phyloP scores from a whole-genome alignment of 2,113 vertebrate genomes.

The Aythya baeri region DNA sequence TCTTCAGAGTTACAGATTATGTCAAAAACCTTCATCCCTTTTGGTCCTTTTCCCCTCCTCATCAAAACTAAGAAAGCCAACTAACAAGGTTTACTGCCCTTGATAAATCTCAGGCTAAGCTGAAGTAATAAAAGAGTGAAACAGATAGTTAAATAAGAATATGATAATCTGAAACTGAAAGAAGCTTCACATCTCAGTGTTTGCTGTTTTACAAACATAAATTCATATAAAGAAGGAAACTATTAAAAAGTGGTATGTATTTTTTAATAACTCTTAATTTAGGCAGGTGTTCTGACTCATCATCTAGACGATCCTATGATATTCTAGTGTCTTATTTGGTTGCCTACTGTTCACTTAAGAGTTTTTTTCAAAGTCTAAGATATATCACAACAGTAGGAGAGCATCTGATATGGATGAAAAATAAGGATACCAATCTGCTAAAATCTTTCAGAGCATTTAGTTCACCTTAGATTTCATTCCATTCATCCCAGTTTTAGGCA shows the following conservation, averaged over 20 bases:
- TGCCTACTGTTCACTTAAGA: neutral
- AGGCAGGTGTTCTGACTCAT: neutral
- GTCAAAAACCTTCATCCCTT: neutral
- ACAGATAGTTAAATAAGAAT: neutral
- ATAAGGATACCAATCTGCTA: neutral
- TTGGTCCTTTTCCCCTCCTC: neutral
- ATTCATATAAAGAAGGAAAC: neutral
- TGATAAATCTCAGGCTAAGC: neutral
- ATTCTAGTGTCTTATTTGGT: neutral
- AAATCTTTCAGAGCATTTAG: neutral
- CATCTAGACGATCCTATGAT: neutral
- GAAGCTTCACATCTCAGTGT: neutral
- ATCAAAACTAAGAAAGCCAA: neutral
- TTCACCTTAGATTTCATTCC: neutral
- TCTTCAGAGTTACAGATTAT: neutral
- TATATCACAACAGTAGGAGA: neutral
- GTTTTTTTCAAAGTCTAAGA: neutral
- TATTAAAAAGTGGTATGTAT: fast-evolving
- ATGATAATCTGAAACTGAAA: neutral
- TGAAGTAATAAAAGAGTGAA: neutral
- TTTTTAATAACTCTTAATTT: neutral
- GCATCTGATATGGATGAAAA: neutral
- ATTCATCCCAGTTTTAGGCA: neutral
- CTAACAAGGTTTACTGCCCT: neutral
- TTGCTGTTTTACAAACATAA: neutral